Evolutionary conservation across 2,113 vertebrate species (phyloP).

Genomic region (Fregata magnificens): DNA sequence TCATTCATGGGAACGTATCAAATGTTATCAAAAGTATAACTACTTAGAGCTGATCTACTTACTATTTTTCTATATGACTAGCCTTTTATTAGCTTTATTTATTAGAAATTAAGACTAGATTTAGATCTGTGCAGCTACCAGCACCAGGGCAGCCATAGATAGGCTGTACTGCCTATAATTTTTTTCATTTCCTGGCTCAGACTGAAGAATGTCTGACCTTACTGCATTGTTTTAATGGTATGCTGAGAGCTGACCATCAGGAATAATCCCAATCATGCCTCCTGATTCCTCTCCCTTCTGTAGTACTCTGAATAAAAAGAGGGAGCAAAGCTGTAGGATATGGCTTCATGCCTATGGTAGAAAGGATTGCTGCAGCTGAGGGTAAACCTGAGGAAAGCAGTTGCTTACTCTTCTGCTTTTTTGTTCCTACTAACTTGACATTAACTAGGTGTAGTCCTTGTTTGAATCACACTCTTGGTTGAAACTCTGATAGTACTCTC

Average conservation of each 20-base stretch:
- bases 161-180: background rate
- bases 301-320: background rate
- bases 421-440: background rate
- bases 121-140: background rate
- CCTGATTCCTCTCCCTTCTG: background rate
- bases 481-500: background rate
- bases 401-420: background rate
- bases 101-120: background rate
- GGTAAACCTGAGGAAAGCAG: background rate
- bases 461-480: background rate
- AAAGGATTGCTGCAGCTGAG: background rate
- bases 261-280: background rate
- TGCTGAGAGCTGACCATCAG: rapidly evolving
- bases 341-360: background rate
- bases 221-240: background rate
- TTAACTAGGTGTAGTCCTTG: background rate
- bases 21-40: background rate
- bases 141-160: too few species aligned
- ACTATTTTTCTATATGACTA: background rate
- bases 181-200: background rate
- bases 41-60: background rate
- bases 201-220: background rate
- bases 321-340: background rate
- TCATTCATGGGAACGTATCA: background rate
- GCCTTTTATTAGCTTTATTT: background rate